Evolutionary conservation across 2,797 vertebrate species (phyloP), one percentile per base, ranked within the genome.

Genomic region (Sebastes umbrosus): DNA sequence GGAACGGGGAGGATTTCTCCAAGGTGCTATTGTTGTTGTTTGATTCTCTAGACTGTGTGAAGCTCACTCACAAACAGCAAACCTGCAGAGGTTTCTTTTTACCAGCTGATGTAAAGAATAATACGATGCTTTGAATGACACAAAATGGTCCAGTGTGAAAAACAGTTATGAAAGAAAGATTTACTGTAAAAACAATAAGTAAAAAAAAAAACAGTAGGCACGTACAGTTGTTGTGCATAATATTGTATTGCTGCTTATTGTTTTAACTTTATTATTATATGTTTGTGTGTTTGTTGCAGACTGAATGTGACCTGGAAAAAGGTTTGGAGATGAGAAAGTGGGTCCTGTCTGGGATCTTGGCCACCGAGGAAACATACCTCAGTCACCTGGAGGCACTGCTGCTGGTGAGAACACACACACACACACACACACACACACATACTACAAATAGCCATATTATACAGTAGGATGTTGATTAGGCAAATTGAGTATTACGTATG

Each of bases 281-380:
- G 24, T 25, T 0, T 80, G 6, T 84, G 24, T 86, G 71, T 92
- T 85, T 86, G 16, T 87, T 89, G 1, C 92, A 99, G 98, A 96
- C 94, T 64, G 98, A 99, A 77, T 96, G 97, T 90, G 98, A 99
- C 92, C 87, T 97, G 94, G 98, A 99, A 87, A 99, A 99, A 75
- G 98, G 98, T 70, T 85, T 99, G 94, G 98, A 99, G 94, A 99
- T 99, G 98, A 97, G 98, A 84, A 99, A 99, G 91, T 98, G 98
- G 97, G 98, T 99, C 85, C 92, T 99, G 57, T 99, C 98, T 77
- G 98, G 97, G 82, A 99, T 99, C 91, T 93, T 99, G 90, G 97
- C 97, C 88, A 98, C 97, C 2, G 98, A 99, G 90, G 98, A 99
- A 90, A 97, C 96, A 2, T 99, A 99, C 94, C 94, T 99, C 90